These are phyloP conservation scores for Polylopha cassiicola DNA, from an alignment of 2,888 invertebrate genomes.

Conservation along the genomic window DNA sequence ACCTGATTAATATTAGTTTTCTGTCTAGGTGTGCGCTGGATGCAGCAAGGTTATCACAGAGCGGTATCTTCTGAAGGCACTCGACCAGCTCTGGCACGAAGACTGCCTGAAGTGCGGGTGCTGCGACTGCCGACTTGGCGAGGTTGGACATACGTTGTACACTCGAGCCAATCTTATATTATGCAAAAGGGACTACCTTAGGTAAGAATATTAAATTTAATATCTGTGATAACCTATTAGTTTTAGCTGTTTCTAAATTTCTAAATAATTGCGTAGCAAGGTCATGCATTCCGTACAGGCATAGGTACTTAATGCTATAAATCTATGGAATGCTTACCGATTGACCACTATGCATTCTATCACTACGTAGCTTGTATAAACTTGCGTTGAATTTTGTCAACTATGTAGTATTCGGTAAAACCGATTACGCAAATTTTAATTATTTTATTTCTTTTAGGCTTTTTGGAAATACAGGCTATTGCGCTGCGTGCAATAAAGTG, in stretches of 20 bases:
- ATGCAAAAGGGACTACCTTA: constrained; percentile 96
- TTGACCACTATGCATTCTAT: no score
- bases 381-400: no score
- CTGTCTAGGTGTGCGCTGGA: constrained; percentile 91
- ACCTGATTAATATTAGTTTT: background rate
- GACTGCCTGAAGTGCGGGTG: constrained; percentile 98
- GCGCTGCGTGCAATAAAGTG: constrained; percentile 97
- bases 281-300: no score
- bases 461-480: constrained; percentile 97
- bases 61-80: constrained; percentile 91
- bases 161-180: constrained; percentile 96
- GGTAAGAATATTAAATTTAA: constrained; percentile 67
- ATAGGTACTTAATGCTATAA: no score
- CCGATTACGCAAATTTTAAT: background rate
- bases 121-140: constrained; percentile 97
- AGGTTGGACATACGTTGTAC: constrained; percentile 96
- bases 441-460: constrained; percentile 73
- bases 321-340: no score
- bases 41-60: constrained; percentile 97
- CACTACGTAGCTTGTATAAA: no score
- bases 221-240: constrained; percentile 2
- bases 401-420: no score
- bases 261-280: no score
- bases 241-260: constrained; percentile 1
- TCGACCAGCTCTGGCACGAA: constrained; percentile 98